A percentile compares a stretch with the other conserved stretches of the same genome.
phyloP scores from a whole-genome alignment of 2,113 vertebrate genomes.

The Neodontobutis hainanensis region DNA sequence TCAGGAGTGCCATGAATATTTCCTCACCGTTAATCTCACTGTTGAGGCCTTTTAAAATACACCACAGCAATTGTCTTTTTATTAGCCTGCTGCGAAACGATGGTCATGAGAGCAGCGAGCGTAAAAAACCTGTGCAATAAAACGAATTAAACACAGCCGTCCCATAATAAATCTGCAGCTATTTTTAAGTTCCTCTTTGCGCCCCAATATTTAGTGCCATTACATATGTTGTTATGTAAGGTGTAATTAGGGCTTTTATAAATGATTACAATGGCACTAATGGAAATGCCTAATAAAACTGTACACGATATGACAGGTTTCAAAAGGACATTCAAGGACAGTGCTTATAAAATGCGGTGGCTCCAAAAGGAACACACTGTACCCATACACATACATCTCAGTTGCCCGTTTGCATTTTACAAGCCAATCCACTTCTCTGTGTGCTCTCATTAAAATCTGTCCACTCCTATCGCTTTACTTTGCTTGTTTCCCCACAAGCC shows the following conservation, averaged over 20 bases:
- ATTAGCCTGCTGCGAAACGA: slow-evolving; percentile 51
- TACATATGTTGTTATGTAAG: slow-evolving; percentile 2
- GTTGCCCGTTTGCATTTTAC: slow-evolving; percentile 35
- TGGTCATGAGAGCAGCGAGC: slow-evolving; percentile 33
- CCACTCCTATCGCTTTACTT: slow-evolving; percentile 43
- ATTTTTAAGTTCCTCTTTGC: slow-evolving; percentile 9
- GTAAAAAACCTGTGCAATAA: slow-evolving; percentile 31
- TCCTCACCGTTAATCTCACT: slow-evolving; percentile 51
- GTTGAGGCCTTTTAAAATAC: slow-evolving; percentile 41
- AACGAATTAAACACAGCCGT: slow-evolving; percentile 8
- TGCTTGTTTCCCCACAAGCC: slow-evolving; percentile 38
- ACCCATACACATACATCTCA: slow-evolving; percentile 26
- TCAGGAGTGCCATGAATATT: slow-evolving; percentile 40
- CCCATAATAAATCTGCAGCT: slow-evolving; percentile 4
- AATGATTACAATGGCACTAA: neutral
- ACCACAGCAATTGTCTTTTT: slow-evolving; percentile 42
- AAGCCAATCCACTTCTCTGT: slow-evolving; percentile 31
- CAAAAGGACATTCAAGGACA: slow-evolving; percentile 4
- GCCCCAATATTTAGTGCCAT: neutral
- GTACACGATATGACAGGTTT: neutral
- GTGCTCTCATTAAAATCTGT: slow-evolving; percentile 55
- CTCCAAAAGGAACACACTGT: neutral
- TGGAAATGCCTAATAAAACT: slow-evolving; percentile 5
- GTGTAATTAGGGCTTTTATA: neutral
- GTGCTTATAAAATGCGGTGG: slow-evolving; percentile 1